Base-by-base conservation (phyloP, 2,888 invertebrate species). In the Lasioglossum lativentre region DNA sequence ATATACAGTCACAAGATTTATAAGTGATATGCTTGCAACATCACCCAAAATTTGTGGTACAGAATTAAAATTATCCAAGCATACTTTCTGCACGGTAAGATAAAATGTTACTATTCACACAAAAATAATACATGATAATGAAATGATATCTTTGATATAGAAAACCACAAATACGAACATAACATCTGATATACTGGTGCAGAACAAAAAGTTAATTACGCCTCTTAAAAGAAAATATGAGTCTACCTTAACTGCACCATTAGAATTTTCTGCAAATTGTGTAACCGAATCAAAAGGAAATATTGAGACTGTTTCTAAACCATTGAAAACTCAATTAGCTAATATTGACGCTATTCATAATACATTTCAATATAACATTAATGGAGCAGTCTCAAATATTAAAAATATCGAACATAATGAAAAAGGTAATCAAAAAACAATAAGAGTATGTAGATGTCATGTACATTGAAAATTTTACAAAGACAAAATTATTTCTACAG, bases 31-130 rank as follows among this genome's bases (percentile, higher is more conserved):
- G 47, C 75, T 56, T 68, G 38, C 56, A 14, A 86, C 73, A 68
- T 72, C 93, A 47, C 86, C 90, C 1, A 70, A 56, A 34, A 74
- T 94, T 70, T 93, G 92, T 68, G 89, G 86, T 3, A 78, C 86
- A 68, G 38, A 59, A 40, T 63, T 92, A 74, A 75, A 88, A 76
- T 78, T 90, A 70, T 83, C 52, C 4, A 75, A 66, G 23, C 1
- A 82, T 42, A 30, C 8, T 63, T 59, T 63, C 19, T 47, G 81
- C 42, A 63, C 6, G 40, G 85, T 87, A 76, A 78, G 72, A 75
- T 38, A 38, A 66, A 1, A 27, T 23, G 5, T 12, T 45, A 71
- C n/a, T 47, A 42, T 77, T 59, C 4, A 0, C 23, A 38, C 8
- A 10, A 4, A 75, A n/a, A n/a, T 30, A 16, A n/a, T 34, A 40